Conservation (phyloP, 2,888 invertebrate genomes). For the Nomada fucata region DNA sequence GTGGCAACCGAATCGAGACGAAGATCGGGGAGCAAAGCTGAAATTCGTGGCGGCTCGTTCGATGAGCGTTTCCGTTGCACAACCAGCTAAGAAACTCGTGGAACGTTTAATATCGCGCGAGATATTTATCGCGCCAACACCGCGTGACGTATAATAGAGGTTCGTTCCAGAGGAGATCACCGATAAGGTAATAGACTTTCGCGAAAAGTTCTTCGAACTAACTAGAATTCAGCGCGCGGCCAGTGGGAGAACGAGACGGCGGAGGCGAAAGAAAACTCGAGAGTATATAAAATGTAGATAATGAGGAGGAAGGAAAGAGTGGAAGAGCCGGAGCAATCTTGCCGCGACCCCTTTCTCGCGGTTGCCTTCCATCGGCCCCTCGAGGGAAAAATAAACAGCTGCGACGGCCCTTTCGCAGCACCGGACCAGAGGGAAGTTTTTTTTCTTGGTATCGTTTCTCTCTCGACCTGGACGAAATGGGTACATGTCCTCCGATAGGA, state of each 20-base stretch:
- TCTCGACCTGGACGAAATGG: slow-evolving; percentile 43
- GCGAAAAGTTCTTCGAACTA: slow-evolving; percentile 10
- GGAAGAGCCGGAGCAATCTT: neutral
- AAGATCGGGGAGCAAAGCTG: neutral
- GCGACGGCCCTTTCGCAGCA: slow-evolving; percentile 44
- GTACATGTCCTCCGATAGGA: slow-evolving; percentile 28
- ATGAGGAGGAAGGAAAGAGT: neutral
- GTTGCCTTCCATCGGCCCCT: slow-evolving; percentile 46
- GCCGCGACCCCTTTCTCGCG: slow-evolving; percentile 32
- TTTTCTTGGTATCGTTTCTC: slow-evolving; percentile 63
- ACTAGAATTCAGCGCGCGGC: slow-evolving; percentile 11
- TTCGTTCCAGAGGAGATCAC: neutral
- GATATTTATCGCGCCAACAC: slow-evolving; percentile 37
- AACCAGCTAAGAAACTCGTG: neutral
- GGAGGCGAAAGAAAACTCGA: neutral
- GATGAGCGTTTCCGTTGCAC: slow-evolving; percentile 6
- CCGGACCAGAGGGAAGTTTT: slow-evolving; percentile 33
- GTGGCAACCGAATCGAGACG: neutral
- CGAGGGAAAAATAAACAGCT: slow-evolving; percentile 61
- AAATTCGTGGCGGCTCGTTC: slow-evolving; percentile 1
- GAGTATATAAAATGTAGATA: neutral
- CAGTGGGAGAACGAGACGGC: neutral
- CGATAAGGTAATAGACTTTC: slow-evolving; percentile 25
- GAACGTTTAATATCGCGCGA: slow-evolving; percentile 19
- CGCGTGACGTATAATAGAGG: neutral